A percentile compares a stretch with the other conserved stretches of the same genome.
Conservation (phyloP, 2,888 invertebrate genomes). For the Ceratothoa steindachneri region DNA sequence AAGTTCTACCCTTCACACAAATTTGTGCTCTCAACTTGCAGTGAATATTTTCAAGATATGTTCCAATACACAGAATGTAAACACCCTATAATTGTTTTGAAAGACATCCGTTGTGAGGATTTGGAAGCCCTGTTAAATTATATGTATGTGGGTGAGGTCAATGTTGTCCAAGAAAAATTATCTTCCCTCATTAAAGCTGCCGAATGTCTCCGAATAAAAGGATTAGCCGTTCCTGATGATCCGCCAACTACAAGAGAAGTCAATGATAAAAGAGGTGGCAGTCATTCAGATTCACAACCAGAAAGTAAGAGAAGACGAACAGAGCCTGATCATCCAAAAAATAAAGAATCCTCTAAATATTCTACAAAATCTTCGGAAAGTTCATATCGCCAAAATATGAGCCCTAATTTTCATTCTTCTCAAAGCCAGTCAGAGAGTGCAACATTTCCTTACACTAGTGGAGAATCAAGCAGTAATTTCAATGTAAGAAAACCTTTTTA, state of each 20-base stretch:
- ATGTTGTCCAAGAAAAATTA: conserved; percentile 22
- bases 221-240: conserved; percentile 24
- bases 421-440: background rate
- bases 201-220: conserved; percentile 25
- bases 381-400: background rate
- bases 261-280: conserved; percentile 21
- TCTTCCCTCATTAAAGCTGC: conserved; percentile 21
- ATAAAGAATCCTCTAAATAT: background rate
- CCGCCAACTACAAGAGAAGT: background rate
- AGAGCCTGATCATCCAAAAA: background rate
- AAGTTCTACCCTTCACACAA: conserved; percentile 27
- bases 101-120: conserved; percentile 21
- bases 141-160: conserved; percentile 27
- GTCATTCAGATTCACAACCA: conserved; percentile 7
- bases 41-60: conserved; percentile 27
- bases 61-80: conserved; percentile 25
- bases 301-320: conserved; percentile 18
- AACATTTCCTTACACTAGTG: too few relatives aligned
- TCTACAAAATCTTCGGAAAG: background rate
- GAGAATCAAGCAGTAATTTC: too few relatives aligned
- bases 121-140: conserved; percentile 20
- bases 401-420: background rate
- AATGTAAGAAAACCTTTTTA: too few relatives aligned
- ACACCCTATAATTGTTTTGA: conserved; percentile 23
- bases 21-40: conserved; percentile 21